Percentiles rank a stretch among this genome's conserved stretches.
These are phyloP conservation scores for Dascyllus trimaculatus DNA, from an alignment of 2,113 vertebrate genomes.

Conservation along the genomic window DNA sequence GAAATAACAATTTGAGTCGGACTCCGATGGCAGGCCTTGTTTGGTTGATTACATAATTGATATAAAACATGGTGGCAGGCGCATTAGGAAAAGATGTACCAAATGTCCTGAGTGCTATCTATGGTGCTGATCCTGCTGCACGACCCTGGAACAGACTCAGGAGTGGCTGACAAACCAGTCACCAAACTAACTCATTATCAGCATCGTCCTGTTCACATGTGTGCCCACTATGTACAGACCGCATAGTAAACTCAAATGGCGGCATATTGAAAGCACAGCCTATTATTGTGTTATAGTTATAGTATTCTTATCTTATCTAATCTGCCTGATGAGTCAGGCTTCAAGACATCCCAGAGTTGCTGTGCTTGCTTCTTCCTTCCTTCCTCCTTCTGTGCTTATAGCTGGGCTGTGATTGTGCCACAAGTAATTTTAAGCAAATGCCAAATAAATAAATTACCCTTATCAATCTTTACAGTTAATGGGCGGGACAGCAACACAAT, in stretches of 20 bases:
- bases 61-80: slow-evolving; percentile 25
- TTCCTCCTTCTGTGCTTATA: neutral
- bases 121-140: neutral
- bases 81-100: slow-evolving; percentile 15
- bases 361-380: neutral
- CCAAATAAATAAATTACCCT: neutral
- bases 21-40: neutral
- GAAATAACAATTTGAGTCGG: neutral
- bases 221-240: neutral
- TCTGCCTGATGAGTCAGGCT: neutral
- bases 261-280: neutral
- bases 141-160: neutral
- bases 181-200: neutral
- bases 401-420: neutral
- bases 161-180: neutral
- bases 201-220: neutral
- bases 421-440: neutral
- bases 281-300: neutral
- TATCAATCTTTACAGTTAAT: neutral
- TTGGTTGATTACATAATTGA: slow-evolving; percentile 7
- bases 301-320: neutral
- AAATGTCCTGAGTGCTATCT: slow-evolving; percentile 7
- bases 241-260: neutral
- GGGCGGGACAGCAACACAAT: neutral
- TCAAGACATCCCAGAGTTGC: neutral